Conservation (phyloP, 1,140 invertebrate species). For the Oryctes rhinoceros region DNA sequence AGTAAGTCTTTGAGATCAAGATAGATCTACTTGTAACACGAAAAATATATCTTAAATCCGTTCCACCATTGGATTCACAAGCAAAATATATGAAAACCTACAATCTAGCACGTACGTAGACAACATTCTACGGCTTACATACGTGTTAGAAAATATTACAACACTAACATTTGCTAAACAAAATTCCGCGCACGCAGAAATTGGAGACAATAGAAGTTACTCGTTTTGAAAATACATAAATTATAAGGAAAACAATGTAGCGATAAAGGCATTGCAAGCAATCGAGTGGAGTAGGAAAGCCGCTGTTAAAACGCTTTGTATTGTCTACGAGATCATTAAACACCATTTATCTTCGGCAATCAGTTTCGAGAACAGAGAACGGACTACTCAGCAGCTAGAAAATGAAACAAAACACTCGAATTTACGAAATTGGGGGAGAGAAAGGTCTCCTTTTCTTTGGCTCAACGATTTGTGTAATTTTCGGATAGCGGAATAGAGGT, state of each 20-base stretch:
- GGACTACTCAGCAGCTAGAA: constrained; percentile 13
- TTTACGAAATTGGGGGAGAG: constrained; percentile 12
- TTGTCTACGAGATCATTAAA: constrained; percentile 28
- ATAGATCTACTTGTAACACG: too few species aligned
- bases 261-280: constrained; percentile 21
- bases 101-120: too few species aligned
- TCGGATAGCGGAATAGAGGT: constrained; percentile 23
- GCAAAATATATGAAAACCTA: too few species aligned
- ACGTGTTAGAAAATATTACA: neutral
- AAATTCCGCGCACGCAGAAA: neutral
- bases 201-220: constrained; percentile 7
- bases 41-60: too few species aligned
- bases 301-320: constrained; percentile 28
- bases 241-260: constrained; percentile 31
- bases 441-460: constrained; percentile 17
- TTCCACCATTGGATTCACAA: too few species aligned
- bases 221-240: constrained; percentile 33
- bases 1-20: too few species aligned
- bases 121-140: too few species aligned
- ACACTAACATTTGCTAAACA: constrained; percentile 14
- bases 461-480: constrained; percentile 35
- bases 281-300: constrained; percentile 30
- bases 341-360: constrained; percentile 34
- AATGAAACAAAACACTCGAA: constrained; percentile 33
- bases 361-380: constrained; percentile 23